Conservation (phyloP, 2,113 vertebrate genomes). For the Spizaetus ornatus region DNA sequence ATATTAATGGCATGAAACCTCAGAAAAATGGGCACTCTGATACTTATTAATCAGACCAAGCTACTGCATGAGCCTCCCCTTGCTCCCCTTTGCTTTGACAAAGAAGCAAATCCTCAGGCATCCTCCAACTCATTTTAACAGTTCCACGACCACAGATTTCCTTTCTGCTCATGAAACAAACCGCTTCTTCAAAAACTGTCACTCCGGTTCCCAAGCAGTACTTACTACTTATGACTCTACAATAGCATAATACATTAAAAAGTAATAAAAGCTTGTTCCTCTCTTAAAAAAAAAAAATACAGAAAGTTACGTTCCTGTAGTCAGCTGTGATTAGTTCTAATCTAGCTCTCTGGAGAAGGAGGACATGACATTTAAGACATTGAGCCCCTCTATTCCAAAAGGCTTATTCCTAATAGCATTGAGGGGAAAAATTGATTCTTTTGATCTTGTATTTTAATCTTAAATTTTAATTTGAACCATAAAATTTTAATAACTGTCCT, state of each 20-base stretch:
- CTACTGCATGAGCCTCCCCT: not conserved
- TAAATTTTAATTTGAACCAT: conserved; percentile 81
- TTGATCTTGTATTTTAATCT: conserved; percentile 81
- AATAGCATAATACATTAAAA: conserved; percentile 61
- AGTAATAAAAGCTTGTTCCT: conserved; percentile 48
- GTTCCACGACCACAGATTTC: not conserved
- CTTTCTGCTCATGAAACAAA: not conserved
- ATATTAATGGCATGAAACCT: conserved; percentile 22
- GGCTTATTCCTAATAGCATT: conserved; percentile 73
- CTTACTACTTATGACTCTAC: conserved; percentile 21
- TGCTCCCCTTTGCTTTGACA: not conserved
- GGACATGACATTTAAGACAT: conserved; percentile 68
- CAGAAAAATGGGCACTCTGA: conserved; percentile 13
- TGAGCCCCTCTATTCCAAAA: conserved; percentile 69
- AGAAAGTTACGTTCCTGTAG: conserved; percentile 35
- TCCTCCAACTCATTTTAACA: conserved; percentile 1
- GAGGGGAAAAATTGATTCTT: conserved; percentile 59
- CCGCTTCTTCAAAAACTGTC: not conserved
- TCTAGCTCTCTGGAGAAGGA: conserved; percentile 56
- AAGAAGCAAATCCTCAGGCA: not conserved
- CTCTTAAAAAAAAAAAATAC: not conserved
- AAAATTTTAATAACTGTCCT: conserved; percentile 80
- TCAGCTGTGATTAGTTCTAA: conserved; percentile 69
- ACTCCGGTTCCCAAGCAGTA: conserved; percentile 1
- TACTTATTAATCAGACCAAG: not conserved